Evolutionary conservation across 2,888 invertebrate species (phyloP), one percentile per base, ranked within the genome.

Genomic region (Lasioglossum marginatum): DNA sequence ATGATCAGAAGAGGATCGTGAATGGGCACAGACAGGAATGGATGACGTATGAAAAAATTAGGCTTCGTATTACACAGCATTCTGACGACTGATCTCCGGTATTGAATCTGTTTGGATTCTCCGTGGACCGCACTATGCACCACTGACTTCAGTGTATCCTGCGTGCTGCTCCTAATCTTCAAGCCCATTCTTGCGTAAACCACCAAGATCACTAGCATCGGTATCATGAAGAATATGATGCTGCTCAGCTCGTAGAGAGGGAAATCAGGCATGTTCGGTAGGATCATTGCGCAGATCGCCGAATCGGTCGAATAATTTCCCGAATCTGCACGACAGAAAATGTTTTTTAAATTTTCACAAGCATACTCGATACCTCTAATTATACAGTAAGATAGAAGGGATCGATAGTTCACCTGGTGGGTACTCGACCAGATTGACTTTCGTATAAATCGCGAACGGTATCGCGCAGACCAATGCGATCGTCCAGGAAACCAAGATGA

Each of bases 221-320:
- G 97, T 34, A 97, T 94, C 78, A 98, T 96, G 96, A 99, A 99
- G 95, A 98, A 98, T 89, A 98, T 95, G 85, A 98, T 96, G 88
- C 97, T 97, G 93, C 98, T 98, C 57, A 98, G 94, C 94, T 98
- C 98, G 93, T 98, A 97, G 5, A 98, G 95, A 0, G 98, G 98
- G 81, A 97, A 96, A 8, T 96, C 94, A 0, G 94, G 94, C 83
- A 95, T 95, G 16, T 96, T 94, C 1, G 96, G 96, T 85, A 96
- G 96, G 87, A 97, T 96, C 96, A 98, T 97, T 4, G 97, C 97
- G 93, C 98, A 98, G 95, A 98, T 97, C 0, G 98, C 98, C 0
- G 98, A 98, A 91, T 98, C 97, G 93, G 96, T 91, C n/a, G 97
- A 96, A 77, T 95, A 94, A 52, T 95, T 93, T 48, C 95, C 95